These are phyloP conservation scores for Craniophora ligustri DNA, from an alignment of 2,888 invertebrate species.

Conservation along the genomic window DNA sequence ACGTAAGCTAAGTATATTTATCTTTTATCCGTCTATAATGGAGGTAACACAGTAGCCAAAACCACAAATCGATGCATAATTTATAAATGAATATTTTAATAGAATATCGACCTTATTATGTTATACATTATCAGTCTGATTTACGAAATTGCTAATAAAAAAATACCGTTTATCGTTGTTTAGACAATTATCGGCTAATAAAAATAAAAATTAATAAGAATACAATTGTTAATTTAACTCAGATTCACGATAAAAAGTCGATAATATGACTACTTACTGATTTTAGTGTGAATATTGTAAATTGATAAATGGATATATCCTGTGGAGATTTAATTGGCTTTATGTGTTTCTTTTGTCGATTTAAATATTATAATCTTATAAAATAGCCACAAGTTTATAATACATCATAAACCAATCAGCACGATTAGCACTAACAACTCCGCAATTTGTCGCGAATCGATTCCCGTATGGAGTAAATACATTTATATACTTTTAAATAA, in stretches of 20 bases:
- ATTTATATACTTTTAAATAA: too few relatives aligned
- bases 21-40: conserved; percentile 49
- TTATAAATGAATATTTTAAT: conserved; percentile 66
- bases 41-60: conserved; percentile 71
- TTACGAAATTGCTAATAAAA: conserved; percentile 58
- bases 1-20: conserved; percentile 39
- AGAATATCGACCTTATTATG: conserved; percentile 63
- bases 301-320: conserved; percentile 15
- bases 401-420: too few relatives aligned
- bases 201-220: conserved; percentile 39
- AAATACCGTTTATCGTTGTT: conserved; percentile 46
- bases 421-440: background rate
- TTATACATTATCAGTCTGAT: conserved; percentile 55
- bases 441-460: too few relatives aligned
- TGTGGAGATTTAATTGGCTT: conserved; percentile 21
- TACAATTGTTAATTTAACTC: conserved; percentile 32
- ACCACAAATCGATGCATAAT: conserved; percentile 66
- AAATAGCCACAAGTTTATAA: background rate
- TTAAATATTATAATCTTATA: background rate
- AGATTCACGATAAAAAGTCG: conserved; percentile 22
- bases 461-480: too few relatives aligned
- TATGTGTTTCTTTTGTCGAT: conserved; percentile 2
- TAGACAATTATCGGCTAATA: conserved; percentile 47
- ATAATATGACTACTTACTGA: conserved; percentile 12
- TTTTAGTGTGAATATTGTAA: conserved; percentile 15